A percentile compares a stretch with the other conserved stretches of the same genome.
These are phyloP conservation scores for Boloria selene DNA, from an alignment of 2,888 invertebrate species.

Conservation along the genomic window DNA sequence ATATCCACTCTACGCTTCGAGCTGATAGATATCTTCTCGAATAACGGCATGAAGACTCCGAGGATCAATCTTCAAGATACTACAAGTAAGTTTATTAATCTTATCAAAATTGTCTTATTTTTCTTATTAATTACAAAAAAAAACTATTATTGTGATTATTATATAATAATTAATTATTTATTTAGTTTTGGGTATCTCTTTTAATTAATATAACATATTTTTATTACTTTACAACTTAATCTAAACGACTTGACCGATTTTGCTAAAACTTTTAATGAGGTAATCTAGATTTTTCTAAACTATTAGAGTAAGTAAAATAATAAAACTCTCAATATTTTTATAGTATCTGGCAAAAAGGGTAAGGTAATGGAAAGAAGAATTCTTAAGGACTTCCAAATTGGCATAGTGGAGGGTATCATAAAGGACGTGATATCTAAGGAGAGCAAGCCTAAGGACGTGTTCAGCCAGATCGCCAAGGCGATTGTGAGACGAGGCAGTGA, in stretches of 20 bases:
- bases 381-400: conserved; percentile 94
- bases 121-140: no score
- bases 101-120: no score
- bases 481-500: conserved; percentile 85
- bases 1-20: conserved; percentile 97
- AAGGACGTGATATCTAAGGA: conserved; percentile 87
- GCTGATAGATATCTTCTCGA: conserved; percentile 93
- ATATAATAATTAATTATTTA: no score
- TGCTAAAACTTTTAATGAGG: no score
- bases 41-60: conserved; percentile 94
- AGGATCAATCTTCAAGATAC: conserved; percentile 85
- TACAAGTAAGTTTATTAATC: conserved; percentile 68
- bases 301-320: no score
- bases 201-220: no score
- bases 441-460: conserved; percentile 89
- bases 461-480: conserved; percentile 91
- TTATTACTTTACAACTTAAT: no score
- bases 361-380: conserved; percentile 93
- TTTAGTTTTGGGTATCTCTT: no score
- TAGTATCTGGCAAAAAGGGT: conserved; percentile 91
- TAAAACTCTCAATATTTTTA: background rate
- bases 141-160: no score
- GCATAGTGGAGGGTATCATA: conserved; percentile 91
- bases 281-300: no score
- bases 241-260: no score